A percentile compares a stretch with the other conserved stretches of the same genome.
Evolutionary conservation across 2,888 invertebrate genomes (phyloP).

Genomic region (Crematogaster levior): DNA sequence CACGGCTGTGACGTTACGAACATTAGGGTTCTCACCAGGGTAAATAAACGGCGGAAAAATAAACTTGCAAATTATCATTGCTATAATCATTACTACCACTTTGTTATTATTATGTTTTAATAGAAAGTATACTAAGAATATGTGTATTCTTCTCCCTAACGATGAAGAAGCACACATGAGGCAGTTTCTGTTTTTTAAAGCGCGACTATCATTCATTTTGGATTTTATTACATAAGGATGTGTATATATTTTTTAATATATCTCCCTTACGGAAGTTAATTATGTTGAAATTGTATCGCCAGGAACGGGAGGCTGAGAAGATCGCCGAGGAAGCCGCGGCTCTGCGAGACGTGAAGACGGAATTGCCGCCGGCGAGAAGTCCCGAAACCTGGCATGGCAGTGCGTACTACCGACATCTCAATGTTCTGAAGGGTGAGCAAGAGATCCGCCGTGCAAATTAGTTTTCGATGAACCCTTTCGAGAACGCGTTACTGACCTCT

Average conservation of each 20-base stretch:
- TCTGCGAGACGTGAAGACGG: slow-evolving; percentile 80
- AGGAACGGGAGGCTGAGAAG: slow-evolving; percentile 84
- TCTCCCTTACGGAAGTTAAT: not conserved
- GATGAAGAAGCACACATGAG: not conserved
- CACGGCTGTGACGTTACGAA: slow-evolving; percentile 7
- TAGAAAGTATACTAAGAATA: not conserved
- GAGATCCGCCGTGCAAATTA: slow-evolving; percentile 11
- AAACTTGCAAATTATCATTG: slow-evolving; percentile 19
- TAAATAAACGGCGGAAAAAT: not conserved
- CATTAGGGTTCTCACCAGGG: not conserved
- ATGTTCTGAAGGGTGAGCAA: slow-evolving; percentile 78
- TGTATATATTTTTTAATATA: not conserved
- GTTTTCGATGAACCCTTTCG: not conserved
- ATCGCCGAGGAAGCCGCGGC: slow-evolving; percentile 80
- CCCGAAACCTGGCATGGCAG: slow-evolving; percentile 82
- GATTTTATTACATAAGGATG: not conserved
- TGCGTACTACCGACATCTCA: slow-evolving; percentile 80
- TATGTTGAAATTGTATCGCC: slow-evolving; percentile 23
- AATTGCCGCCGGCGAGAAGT: slow-evolving; percentile 78
- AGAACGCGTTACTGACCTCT: not conserved
- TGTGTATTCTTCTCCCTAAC: not conserved
- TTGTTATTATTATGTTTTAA: not conserved
- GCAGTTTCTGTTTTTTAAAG: not conserved
- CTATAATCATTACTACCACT: not conserved
- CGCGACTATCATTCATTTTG: not conserved